These are phyloP conservation scores for Hyperoplus immaculatus DNA, from an alignment of 2,797 vertebrate species.

Conservation along the genomic window DNA sequence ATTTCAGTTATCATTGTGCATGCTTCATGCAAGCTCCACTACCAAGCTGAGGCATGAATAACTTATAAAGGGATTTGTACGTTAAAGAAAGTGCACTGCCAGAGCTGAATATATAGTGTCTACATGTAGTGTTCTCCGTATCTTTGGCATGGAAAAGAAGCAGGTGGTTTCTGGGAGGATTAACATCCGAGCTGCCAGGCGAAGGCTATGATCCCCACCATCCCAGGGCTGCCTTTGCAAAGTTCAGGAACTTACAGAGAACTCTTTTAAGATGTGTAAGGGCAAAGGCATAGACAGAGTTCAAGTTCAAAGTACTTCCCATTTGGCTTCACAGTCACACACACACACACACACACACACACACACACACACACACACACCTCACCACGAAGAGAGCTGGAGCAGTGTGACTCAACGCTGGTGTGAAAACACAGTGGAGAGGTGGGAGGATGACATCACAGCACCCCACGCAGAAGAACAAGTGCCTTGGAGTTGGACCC, in stretches of 20 bases:
- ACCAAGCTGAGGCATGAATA: slow-evolving; percentile 6
- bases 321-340: slow-evolving; percentile 34
- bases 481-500: slow-evolving; percentile 75
- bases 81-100: background rate
- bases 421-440: slow-evolving; percentile 80
- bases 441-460: slow-evolving; percentile 87
- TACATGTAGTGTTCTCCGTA: slow-evolving; percentile 14
- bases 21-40: slow-evolving; percentile 24
- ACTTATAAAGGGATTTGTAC: slow-evolving; percentile 22
- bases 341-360: slow-evolving; percentile 10
- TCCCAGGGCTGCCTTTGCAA: slow-evolving; percentile 41
- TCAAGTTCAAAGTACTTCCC: slow-evolving; percentile 59
- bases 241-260: slow-evolving; percentile 46
- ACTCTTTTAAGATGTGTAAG: slow-evolving; percentile 61
- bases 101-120: background rate
- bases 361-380: slow-evolving; percentile 31
- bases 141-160: slow-evolving; percentile 21
- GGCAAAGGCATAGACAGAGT: slow-evolving; percentile 50
- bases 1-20: slow-evolving; percentile 13
- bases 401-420: slow-evolving; percentile 79
- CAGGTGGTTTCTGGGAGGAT: slow-evolving; percentile 31
- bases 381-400: slow-evolving; percentile 49
- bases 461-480: slow-evolving; percentile 77
- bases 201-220: slow-evolving; percentile 42
- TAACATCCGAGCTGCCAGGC: slow-evolving; percentile 44